phyloP scores from a whole-genome alignment of 1,140 invertebrate genomes.

The Eulimnadia texana region DNA sequence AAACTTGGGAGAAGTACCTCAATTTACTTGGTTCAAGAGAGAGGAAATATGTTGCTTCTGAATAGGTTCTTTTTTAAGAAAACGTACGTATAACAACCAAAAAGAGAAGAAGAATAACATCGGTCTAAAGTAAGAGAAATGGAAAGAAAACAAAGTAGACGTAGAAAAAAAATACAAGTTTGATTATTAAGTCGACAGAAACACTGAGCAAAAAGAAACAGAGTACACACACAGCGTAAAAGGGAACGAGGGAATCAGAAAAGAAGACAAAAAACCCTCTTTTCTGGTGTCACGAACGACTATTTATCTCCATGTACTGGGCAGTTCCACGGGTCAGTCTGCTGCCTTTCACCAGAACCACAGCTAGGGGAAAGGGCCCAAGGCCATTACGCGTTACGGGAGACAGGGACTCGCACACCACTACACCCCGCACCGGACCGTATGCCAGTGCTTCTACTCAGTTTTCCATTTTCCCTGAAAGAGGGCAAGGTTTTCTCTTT shows the following conservation, averaged over 20 bases:
- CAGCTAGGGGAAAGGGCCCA: background rate
- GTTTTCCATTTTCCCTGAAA: too few relatives aligned
- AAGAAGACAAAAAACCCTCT: background rate
- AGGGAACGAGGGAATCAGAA: background rate
- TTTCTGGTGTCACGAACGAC: background rate
- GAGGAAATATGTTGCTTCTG: too few relatives aligned
- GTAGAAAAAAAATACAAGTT: background rate
- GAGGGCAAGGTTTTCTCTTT: too few relatives aligned
- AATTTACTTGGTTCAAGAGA: too few relatives aligned
- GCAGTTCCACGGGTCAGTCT: background rate
- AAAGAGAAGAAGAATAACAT: background rate
- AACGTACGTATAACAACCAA: background rate
- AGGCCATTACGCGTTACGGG: too few relatives aligned
- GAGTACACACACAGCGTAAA: background rate
- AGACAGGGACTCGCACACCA: too few relatives aligned
- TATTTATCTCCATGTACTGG: background rate
- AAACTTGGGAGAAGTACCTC: too few relatives aligned
- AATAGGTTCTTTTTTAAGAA: background rate
- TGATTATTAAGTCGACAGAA: background rate
- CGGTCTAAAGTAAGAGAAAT: background rate
- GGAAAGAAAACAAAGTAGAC: background rate
- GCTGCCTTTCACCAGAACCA: background rate
- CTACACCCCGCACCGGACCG: too few relatives aligned
- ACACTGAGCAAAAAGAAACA: background rate
- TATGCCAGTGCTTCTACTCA: too few relatives aligned